These are phyloP conservation scores for Acromyrmex charruanus DNA, from an alignment of 1,140 invertebrate species.

Conservation along the genomic window DNA sequence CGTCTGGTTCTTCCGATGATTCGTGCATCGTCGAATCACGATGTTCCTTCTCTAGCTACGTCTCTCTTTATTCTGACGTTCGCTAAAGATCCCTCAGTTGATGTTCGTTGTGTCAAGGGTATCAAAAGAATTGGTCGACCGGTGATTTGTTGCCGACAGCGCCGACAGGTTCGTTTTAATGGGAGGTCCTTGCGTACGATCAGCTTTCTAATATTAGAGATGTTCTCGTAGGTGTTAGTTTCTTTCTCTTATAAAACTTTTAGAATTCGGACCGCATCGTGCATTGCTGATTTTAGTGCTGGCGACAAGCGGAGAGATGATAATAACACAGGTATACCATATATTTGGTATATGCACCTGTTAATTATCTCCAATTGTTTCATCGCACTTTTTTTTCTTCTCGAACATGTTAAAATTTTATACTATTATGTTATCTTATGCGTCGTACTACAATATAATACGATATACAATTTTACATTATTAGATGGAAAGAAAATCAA, in stretches of 20 bases:
- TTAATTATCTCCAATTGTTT: too few species aligned
- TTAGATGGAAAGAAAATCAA: background rate
- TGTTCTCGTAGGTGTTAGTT: background rate
- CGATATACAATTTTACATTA: too few species aligned
- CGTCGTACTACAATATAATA: background rate
- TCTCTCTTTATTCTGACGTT: background rate
- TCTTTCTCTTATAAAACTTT: background rate
- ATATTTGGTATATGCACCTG: too few species aligned
- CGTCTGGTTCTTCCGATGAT: background rate
- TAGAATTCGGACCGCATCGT: background rate
- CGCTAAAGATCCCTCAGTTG: background rate
- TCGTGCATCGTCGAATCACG: constrained; percentile 23
- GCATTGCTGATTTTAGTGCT: too few species aligned
- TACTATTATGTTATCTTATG: too few species aligned
- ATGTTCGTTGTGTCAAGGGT: constrained; percentile 18
- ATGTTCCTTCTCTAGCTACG: background rate
- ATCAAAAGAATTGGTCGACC: constrained; percentile 47
- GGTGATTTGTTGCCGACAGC: constrained; percentile 65
- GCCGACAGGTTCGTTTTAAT: constrained; percentile 68
- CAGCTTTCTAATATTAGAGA: background rate
- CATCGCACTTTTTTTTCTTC: too few species aligned
- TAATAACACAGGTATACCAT: too few species aligned
- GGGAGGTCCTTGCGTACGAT: constrained; percentile 10
- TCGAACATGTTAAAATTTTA: background rate
- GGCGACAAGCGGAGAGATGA: too few species aligned